phyloP scores from a whole-genome alignment of 2,888 invertebrate species.

The Cephus rjabovi region DNA sequence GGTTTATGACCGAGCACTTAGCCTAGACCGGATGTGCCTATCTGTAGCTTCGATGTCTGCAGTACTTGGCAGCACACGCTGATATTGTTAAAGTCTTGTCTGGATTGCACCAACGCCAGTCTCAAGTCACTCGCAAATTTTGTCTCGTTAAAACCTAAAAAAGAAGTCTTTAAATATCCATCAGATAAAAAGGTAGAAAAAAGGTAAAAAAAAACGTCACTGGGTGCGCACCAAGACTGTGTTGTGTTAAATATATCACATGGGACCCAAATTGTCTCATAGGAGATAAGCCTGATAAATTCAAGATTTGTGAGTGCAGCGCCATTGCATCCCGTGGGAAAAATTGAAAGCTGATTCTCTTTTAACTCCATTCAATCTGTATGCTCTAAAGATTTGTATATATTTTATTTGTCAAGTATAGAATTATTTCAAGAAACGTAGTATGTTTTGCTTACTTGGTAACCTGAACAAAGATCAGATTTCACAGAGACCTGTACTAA shows the following conservation, averaged over 20 bases:
- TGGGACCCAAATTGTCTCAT: neutral
- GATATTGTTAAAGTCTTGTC: neutral
- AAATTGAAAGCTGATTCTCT: neutral
- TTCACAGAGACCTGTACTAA: constrained; percentile 30
- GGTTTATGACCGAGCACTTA: neutral
- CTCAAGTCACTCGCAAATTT: neutral
- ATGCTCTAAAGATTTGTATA: neutral
- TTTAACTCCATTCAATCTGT: neutral
- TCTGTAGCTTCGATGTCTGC: neutral
- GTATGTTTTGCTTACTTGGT: neutral
- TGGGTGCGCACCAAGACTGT: neutral
- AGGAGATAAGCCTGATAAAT: neutral
- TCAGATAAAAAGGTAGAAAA: neutral
- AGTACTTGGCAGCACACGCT: neutral
- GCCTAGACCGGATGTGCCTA: neutral
- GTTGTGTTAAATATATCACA: neutral
- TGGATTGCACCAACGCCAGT: neutral
- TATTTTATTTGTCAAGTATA: neutral
- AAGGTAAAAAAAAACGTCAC: neutral
- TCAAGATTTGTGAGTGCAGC: neutral
- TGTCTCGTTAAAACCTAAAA: neutral
- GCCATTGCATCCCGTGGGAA: neutral
- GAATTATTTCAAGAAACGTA: neutral
- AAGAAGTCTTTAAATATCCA: neutral
- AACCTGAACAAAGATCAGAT: neutral